Evolutionary conservation across 2,888 invertebrate species (phyloP), one percentile per base, ranked within the genome.

Genomic region (Pemphredon lugubris): DNA sequence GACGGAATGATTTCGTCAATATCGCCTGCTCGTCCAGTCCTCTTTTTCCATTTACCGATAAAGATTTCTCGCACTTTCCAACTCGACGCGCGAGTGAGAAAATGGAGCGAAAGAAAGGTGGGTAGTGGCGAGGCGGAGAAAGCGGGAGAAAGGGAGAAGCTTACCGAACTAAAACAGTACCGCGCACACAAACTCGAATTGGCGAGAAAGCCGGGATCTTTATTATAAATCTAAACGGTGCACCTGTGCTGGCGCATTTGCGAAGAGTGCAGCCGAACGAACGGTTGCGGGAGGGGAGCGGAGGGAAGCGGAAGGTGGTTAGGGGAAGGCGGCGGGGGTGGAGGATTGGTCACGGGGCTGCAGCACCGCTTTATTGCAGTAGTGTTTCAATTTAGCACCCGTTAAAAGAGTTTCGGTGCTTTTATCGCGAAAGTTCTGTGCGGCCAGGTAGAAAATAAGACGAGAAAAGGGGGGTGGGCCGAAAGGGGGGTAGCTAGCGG

Each of bases 301-400:
- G 26, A 7, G 26, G 26, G 26, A 7, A 7, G 26, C 7, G 26
- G 26, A 7, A 26, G 26, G 3, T 7, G 4, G 7, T 7, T 3
- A 26, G 26, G 26, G 3, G 26, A 26, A 7, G 7, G 26, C 4
- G 7, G 26, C 7, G 26, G 26, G 26, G 26, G 26, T 26, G 26
- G 26, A 26, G 26, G 26, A 7, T 3, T 26, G 26, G n/a, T n/a
- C n/a, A n/a, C n/a, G n/a, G 23, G 30, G 40, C 55, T 21, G 40
- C 53, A 32, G 21, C 20, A 54, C 55, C 64, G 73, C 65, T 84
- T 78, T 75, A 79, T 81, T 82, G 77, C 80, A 72, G 68, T 63
- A 61, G 60, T 73, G 77, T 83, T 85, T 84, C 82, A 84, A 82
- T 84, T 82, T 79, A 80, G 73, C 77, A 59, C 65, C 74, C 73